Evolutionary conservation across 2,113 vertebrate species (phyloP), one percentile per base, ranked within the genome.

Genomic region (Zosterops hypoxanthus): DNA sequence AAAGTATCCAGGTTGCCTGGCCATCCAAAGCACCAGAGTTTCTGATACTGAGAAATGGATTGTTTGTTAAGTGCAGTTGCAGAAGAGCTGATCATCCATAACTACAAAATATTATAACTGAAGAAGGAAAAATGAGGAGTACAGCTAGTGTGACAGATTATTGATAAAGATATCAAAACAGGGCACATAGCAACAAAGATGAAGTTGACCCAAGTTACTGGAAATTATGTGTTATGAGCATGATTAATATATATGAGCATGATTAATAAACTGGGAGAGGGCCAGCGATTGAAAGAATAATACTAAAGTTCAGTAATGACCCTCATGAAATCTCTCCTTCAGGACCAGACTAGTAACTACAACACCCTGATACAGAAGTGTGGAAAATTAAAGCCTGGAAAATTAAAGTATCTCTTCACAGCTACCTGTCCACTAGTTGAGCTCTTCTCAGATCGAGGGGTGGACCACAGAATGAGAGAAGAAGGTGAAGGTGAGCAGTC

Each of bases 41-140:
- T 75, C 12, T 2, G 2, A 47, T 11, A 49, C 14, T 1, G 0
- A 63, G 17, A 82, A 70, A 41, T 4, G 2, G 16, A 60, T 52
- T 75, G 4, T 29, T 59, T 75, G 5, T 31, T 59, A 59, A 31
- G 4, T 55, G 20, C 23, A 70, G 12, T 12, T 21, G 19, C 4
- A 4, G 18, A 56, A 88, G 23, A 72, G 12, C 16, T 69, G 20
- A 39, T 56, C 13, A 80, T 44, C 29, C 49, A 47, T 64, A 82
- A 77, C 7, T 23, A 64, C 7, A 26, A 73, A 83, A 76, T 50
- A 53, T 34, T n/a, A 56, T 14, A 59, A 65, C 56, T 29, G 9
- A 55, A 55, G 39, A 39, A 60, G 20, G 16, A 55, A 94, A 79
- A 87, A 29, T 2, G 1, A 80, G 16, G 12, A 68, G 3, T n/a